Percentiles rank a stretch among this genome's conserved stretches.
phyloP scores from a whole-genome alignment of 1,140 invertebrate species.

The Bicyclus anynana region DNA sequence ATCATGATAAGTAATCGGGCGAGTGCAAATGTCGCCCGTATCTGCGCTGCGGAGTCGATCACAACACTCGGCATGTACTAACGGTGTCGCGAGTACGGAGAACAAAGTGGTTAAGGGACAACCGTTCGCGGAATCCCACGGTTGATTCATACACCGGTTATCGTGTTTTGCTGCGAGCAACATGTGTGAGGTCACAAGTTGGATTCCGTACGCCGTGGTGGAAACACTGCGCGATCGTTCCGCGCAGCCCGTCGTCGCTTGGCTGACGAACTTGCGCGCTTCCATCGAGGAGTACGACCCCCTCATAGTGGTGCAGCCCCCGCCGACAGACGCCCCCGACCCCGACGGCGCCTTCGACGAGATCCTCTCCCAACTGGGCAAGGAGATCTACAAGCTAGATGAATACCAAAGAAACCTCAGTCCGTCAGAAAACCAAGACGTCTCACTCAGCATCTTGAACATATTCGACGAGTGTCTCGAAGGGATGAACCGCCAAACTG shows the following conservation, averaged over 20 bases:
- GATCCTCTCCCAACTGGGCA: constrained; percentile 68
- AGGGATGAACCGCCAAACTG: constrained; percentile 37
- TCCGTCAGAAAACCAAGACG: constrained; percentile 43
- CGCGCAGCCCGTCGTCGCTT: constrained; percentile 57
- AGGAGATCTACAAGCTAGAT: constrained; percentile 71
- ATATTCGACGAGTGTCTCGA: constrained; percentile 71
- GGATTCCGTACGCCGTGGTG: constrained; percentile 66
- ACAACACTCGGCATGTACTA: background rate
- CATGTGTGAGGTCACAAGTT: constrained; percentile 70
- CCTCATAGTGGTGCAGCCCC: constrained; percentile 37
- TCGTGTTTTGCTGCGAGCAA: constrained; percentile 49
- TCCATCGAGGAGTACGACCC: constrained; percentile 72
- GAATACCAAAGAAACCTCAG: constrained; percentile 63
- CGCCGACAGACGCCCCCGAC: constrained; percentile 34
- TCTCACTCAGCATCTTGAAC: constrained; percentile 64
- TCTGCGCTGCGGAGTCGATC: constrained; percentile 25
- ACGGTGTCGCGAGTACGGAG: constrained; percentile 12
- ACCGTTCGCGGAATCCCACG: constrained; percentile 62
- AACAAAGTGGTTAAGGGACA: constrained; percentile 41
- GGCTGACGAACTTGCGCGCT: constrained; percentile 56
- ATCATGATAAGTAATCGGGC: constrained; percentile 57
- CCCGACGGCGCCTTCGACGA: constrained; percentile 69
- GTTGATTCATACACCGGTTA: constrained; percentile 74
- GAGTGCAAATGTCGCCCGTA: constrained; percentile 70
- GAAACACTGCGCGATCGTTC: constrained; percentile 60